Conservation (phyloP, 2,113 vertebrate genomes). For the Crotalus viridis region DNA sequence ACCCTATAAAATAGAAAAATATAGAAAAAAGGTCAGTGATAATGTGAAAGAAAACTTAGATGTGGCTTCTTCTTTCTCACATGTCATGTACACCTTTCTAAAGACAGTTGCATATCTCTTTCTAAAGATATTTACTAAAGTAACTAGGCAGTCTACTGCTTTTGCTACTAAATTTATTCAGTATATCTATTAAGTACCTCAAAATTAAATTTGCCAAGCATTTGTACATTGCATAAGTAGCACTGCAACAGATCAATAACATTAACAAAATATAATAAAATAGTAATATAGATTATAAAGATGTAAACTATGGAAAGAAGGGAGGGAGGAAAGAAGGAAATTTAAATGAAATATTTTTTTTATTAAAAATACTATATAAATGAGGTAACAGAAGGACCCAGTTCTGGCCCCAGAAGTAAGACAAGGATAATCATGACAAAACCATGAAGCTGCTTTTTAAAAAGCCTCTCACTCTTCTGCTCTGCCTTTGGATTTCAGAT, state of each 20-base stretch:
- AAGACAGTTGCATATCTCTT: background rate
- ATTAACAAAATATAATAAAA: background rate
- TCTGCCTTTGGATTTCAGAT: background rate
- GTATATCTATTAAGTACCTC: background rate
- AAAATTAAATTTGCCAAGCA: background rate
- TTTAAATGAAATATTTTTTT: background rate
- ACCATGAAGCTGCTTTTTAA: background rate
- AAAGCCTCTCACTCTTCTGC: background rate
- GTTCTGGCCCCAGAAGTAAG: background rate
- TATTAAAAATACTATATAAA: background rate
- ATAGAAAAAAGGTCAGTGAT: constrained; percentile 30
- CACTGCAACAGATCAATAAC: background rate
- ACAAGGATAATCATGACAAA: background rate
- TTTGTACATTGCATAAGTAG: background rate
- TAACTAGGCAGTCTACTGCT: background rate
- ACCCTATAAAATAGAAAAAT: constrained; percentile 42
- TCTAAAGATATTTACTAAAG: background rate
- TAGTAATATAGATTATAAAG: background rate
- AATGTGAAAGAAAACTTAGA: background rate
- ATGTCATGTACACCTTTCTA: background rate
- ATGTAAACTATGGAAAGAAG: background rate
- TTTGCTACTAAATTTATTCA: background rate
- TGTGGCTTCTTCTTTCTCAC: constrained; percentile 3
- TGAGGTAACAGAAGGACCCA: background rate
- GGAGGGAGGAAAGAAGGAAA: background rate